Percentiles rank a stretch among this genome's conserved stretches.
Evolutionary conservation across 2,888 invertebrate genomes (phyloP).

Genomic region (Periphyllus acericola): DNA sequence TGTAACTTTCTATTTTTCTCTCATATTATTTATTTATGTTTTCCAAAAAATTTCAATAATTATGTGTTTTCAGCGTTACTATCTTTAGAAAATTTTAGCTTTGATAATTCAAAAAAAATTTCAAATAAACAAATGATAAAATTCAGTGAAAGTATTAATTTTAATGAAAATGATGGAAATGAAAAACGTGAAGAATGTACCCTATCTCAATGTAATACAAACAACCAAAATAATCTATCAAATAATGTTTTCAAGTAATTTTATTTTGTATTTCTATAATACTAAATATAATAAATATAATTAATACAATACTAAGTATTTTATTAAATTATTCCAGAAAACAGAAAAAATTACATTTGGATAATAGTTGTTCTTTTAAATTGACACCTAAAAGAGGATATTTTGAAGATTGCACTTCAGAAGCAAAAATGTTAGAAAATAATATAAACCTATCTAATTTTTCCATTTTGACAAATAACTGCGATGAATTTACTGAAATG

Average conservation of each 20-base stretch:
- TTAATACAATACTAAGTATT: background rate
- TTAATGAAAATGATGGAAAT: background rate
- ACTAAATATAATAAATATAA: background rate
- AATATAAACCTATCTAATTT: constrained; percentile 42
- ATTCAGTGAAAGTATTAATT: background rate
- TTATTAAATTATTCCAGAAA: constrained; percentile 19
- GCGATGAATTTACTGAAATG: constrained; percentile 21
- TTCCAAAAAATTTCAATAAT: background rate
- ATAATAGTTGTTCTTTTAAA: constrained; percentile 10
- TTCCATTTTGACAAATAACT: constrained; percentile 34
- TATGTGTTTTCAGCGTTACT: constrained; percentile 34
- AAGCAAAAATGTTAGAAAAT: constrained; percentile 10
- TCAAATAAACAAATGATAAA: background rate
- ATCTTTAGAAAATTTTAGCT: constrained; percentile 29
- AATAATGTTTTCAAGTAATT: constrained; percentile 15
- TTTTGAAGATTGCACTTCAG: constrained; percentile 44
- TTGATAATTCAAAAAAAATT: background rate
- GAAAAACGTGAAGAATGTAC: background rate
- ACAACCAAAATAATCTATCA: background rate
- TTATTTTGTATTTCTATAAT: too few relatives aligned
- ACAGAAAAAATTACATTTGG: background rate
- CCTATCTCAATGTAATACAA: background rate
- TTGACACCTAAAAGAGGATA: constrained; percentile 51
- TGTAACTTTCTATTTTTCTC: constrained; percentile 35
- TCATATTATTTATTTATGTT: background rate